phyloP scores from a whole-genome alignment of 1,140 invertebrate species.

The Euura lappo region DNA sequence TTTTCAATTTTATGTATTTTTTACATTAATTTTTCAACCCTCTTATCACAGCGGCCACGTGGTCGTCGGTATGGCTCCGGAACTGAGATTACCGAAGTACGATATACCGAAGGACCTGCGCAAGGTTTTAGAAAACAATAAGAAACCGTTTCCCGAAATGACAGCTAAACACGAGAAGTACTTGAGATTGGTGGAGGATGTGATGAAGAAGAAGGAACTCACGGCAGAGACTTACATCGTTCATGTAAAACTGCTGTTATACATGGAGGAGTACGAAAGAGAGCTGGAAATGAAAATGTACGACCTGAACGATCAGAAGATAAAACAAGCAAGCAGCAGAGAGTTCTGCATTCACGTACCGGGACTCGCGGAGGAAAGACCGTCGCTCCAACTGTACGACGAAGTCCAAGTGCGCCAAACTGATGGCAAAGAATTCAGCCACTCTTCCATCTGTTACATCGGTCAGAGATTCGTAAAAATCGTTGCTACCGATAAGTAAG shows the following conservation, averaged over 20 bases:
- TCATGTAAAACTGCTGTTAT: constrained; percentile 72
- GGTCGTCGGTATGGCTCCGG: not conserved
- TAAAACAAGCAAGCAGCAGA: constrained; percentile 63
- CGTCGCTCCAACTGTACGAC: constrained; percentile 78
- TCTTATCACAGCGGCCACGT: not conserved
- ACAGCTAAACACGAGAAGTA: constrained; percentile 35
- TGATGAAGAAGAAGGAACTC: constrained; percentile 50
- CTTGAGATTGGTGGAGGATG: constrained; percentile 52
- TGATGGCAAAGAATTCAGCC: not conserved
- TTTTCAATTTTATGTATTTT: no score
- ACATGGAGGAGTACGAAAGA: constrained; percentile 76
- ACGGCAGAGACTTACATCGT: constrained; percentile 61
- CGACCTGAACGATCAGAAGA: constrained; percentile 51
- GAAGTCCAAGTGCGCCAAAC: constrained; percentile 58
- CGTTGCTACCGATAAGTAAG: not conserved
- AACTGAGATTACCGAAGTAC: constrained; percentile 10
- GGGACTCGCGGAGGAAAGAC: constrained; percentile 76
- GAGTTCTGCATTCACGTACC: constrained; percentile 71
- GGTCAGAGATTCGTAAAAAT: constrained; percentile 23
- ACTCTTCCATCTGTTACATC: constrained; percentile 25
- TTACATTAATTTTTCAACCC: not conserved
- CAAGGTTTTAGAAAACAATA: constrained; percentile 8
- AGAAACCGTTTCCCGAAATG: constrained; percentile 15
- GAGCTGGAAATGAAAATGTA: constrained; percentile 69
- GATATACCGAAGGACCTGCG: constrained; percentile 20